These are phyloP conservation scores for Naja naja DNA, from an alignment of 2,113 vertebrate species.

Conservation along the genomic window DNA sequence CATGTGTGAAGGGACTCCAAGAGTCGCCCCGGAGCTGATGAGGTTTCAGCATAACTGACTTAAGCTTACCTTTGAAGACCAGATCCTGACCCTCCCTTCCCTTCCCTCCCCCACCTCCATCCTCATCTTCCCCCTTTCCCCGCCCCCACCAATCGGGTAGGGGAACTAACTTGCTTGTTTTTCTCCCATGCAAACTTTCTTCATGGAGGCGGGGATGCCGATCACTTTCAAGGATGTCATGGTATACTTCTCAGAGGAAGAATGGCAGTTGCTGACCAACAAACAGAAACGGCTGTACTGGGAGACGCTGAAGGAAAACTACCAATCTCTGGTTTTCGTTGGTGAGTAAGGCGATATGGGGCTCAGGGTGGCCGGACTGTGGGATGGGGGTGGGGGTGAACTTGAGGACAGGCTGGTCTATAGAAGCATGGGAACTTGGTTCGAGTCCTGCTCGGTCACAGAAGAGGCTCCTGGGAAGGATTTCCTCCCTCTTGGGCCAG, in stretches of 20 bases:
- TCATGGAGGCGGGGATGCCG: background rate
- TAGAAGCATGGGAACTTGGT: background rate
- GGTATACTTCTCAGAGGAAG: background rate
- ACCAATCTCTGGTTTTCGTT: background rate
- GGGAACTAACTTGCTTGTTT: background rate
- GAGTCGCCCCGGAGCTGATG: background rate
- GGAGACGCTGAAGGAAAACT: background rate
- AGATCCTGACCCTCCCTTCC: too few relatives aligned
- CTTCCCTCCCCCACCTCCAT: too few relatives aligned
- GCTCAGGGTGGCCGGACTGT: background rate
- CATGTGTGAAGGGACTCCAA: background rate
- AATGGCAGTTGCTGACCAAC: background rate
- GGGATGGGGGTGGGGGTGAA: too few relatives aligned
- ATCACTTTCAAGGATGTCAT: slow-evolving; percentile 14
- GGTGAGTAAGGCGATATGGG: background rate
- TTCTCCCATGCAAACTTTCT: background rate
- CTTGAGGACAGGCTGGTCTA: too few relatives aligned
- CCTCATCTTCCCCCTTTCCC: fast-evolving
- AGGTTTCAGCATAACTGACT: background rate
- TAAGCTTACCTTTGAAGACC: background rate
- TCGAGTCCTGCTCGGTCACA: background rate
- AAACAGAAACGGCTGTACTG: slow-evolving; percentile 5
- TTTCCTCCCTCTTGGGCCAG: background rate
- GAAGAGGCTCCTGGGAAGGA: background rate
- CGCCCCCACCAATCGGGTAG: too few relatives aligned